These are phyloP conservation scores for Tetragonula carbonaria DNA, from an alignment of 2,888 invertebrate genomes.

Conservation along the genomic window DNA sequence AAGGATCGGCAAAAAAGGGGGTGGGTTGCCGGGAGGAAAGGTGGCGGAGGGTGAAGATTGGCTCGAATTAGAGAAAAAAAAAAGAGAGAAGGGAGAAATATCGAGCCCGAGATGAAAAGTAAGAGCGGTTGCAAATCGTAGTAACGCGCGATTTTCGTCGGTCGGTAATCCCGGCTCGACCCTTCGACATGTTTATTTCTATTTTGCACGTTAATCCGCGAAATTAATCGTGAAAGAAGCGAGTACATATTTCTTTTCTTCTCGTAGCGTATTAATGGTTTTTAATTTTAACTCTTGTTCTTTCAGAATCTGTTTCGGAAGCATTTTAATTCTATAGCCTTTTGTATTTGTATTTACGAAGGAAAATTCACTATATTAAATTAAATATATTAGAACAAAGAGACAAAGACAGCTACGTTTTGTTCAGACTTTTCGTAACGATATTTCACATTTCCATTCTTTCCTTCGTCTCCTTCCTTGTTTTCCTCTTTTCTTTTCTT, in stretches of 20 bases:
- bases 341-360: too few species aligned
- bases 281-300: too few species aligned
- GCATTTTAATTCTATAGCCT: too few species aligned
- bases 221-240: constrained; percentile 44
- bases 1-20: constrained; percentile 49
- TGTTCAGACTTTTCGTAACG: too few species aligned
- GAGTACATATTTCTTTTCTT: background rate
- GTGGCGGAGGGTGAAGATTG: constrained; percentile 32
- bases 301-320: too few species aligned
- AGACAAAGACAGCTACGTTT: too few species aligned
- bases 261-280: background rate
- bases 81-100: background rate
- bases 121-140: constrained; percentile 71
- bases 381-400: too few species aligned
- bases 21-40: background rate
- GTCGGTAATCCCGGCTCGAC: constrained; percentile 14
- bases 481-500: too few species aligned
- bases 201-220: constrained; percentile 38
- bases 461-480: too few species aligned
- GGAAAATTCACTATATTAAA: too few species aligned
- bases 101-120: constrained; percentile 56
- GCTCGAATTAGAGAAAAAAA: constrained; percentile 24
- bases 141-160: constrained; percentile 49
- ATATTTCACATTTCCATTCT: too few species aligned
- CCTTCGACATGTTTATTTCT: constrained; percentile 11